A percentile compares a stretch with the other conserved stretches of the same genome.
phyloP scores from a whole-genome alignment of 2,888 invertebrate species.

The Sussaba pulchella region DNA sequence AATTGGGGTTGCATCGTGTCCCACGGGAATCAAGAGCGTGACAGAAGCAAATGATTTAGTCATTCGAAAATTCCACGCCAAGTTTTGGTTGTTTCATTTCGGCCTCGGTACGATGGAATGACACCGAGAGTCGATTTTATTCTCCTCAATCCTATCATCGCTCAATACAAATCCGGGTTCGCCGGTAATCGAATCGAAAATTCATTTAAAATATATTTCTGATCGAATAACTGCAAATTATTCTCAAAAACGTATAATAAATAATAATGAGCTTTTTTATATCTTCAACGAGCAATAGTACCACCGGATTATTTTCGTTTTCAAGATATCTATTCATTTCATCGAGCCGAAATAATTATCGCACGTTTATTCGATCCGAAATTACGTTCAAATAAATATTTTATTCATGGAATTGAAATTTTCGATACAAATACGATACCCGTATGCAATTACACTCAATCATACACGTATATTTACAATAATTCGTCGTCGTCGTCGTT shows the following conservation, averaged over 20 bases:
- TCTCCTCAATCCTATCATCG: constrained; percentile 8
- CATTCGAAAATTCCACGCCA: constrained; percentile 4
- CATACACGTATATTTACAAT: constrained; percentile 58
- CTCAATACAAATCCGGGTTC: constrained; percentile 13
- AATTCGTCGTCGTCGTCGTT: constrained; percentile 10
- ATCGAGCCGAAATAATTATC: neutral
- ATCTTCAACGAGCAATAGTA: too few species aligned
- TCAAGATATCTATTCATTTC: too few species aligned
- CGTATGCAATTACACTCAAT: constrained; percentile 53
- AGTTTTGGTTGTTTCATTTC: neutral
- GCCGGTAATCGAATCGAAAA: neutral
- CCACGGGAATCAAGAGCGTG: constrained; percentile 3
- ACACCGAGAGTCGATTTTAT: constrained; percentile 11
- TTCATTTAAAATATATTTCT: neutral
- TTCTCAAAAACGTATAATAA: neutral
- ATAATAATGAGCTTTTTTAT: neutral
- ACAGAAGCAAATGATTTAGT: neutral
- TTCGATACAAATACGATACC: constrained; percentile 48
- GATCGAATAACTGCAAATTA: neutral
- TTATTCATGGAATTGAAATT: neutral
- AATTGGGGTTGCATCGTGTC: constrained; percentile 15
- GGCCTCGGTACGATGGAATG: constrained; percentile 7
- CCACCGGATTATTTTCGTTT: too few species aligned
- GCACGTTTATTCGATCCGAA: neutral
- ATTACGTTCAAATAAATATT: constrained; percentile 14